Evolutionary conservation across 2,113 vertebrate genomes (phyloP), one percentile per base, ranked within the genome.

Genomic region (Pimephales promelas): DNA sequence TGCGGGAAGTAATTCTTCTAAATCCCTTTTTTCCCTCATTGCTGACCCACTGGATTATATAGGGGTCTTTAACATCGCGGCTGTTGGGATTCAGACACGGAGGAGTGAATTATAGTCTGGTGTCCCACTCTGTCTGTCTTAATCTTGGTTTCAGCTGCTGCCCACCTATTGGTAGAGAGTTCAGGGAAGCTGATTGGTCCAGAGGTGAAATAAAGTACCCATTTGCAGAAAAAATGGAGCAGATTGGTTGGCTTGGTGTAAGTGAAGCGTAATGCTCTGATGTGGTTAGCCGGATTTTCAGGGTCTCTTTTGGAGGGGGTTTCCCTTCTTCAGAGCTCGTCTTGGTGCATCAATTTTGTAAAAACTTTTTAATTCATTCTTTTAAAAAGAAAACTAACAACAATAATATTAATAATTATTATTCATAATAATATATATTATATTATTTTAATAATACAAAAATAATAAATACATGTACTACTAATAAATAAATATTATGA

Each of bases 231-330:
- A 49, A 28, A 64, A 59, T 20, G 3, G 18, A 40, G 59, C 9
- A 22, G 26, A 49, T 80, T 31, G 57, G 59, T 28, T 49, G 36
- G 36, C 16, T 16, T n/a, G 20, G n/a, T 73, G 13, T 49, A 9
- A n/a, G 36, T 61, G 22, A 26, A 36, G 52, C 10, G 4, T 14
- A 57, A 22, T 79, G n/a, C 34, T 62, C 22, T 79, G 20, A 13
- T 78, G 76, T 78, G 76, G 20, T 78, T 78, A 20, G 24, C 20
- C 20, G 28, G 74, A 76, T 76, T 40, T 79, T 59, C 14, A 18
- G 36, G 36, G 36, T 62, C 7, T 79, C 2, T 45, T 26, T 61
- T 40, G 13, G 40, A 40, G 54, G 11, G 36, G 74, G 45, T 74
- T 74, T 74, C 45, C 72, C 43, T 52, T 74, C 4, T 4, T 28